Base-by-base conservation (phyloP, 2,113 vertebrate species). In the Verasper variegatus region DNA sequence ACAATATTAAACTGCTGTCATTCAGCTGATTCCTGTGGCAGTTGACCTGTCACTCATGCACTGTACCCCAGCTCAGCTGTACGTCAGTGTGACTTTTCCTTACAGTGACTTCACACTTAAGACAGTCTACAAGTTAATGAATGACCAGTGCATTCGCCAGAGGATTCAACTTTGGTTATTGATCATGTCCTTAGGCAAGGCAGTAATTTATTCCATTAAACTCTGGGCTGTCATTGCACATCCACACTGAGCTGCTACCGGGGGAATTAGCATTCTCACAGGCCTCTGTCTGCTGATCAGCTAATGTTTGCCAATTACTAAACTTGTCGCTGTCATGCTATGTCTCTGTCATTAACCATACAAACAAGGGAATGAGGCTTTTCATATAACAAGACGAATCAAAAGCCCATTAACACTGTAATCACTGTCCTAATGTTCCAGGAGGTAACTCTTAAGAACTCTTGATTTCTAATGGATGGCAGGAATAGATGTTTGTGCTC, bases 251-350 rank as follows among this genome's bases (percentile, higher is more conserved):
- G 79, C 75, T 80, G 84, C 85, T 79, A 83, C 83, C 47, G 54
- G 67, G 51, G 68, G 71, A 74, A 87, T 87, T 75, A 71, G 66
- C 71, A 80, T 84, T 79, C 73, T 82, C 65, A 1, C 69, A 52
- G 61, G 74, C 37, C 59, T 67, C 81, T 83, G 35, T 75, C 74
- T 15, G 23, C 70, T 78, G 76, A 88, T 88, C 72, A 74, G 61
- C 54, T 83, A 76, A 78, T 77, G 74, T 88, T 83, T 86, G 75
- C 63, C 58, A 82, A 65, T 89, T 78, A 78, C 51, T 71, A 62
- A 71, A 76, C 64, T 61, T 57, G 62, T 86, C 80, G 68, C 45
- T 71, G 78, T 71, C 65, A 84, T 68, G 84, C 52, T 26, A 13
- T 57, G 69, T 66, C 23, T 82, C 68, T 62, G 68, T 55, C 31